Evolutionary conservation across 2,113 vertebrate genomes (phyloP).

Genomic region (Archocentrus centrarchus): DNA sequence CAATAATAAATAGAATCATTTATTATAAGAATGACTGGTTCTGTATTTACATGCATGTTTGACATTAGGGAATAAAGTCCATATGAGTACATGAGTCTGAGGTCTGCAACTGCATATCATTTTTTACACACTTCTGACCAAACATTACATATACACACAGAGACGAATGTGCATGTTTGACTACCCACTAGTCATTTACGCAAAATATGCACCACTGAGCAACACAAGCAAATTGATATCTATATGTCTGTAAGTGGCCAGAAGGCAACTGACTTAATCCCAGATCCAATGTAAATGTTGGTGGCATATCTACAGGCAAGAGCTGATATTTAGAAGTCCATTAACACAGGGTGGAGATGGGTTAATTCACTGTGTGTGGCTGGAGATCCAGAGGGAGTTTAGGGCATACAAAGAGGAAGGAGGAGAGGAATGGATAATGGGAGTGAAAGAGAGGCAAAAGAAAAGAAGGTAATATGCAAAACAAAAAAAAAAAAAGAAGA

Average conservation of each 20-base stretch:
- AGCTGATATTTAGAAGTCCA: conserved; percentile 81
- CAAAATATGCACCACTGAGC: conserved; percentile 38
- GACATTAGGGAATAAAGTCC: conserved; percentile 42
- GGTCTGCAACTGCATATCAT: conserved; percentile 5
- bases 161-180: conserved; percentile 33
- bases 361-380: conserved; percentile 76
- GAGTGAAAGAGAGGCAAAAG: background rate
- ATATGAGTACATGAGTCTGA: conserved; percentile 12
- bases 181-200: conserved; percentile 38
- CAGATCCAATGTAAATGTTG: conserved; percentile 71
- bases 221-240: conserved; percentile 65
- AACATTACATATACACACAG: conserved; percentile 15
- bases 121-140: conserved; percentile 2
- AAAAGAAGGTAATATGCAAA: conserved; percentile 22
- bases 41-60: conserved; percentile 53
- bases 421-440: conserved; percentile 31
- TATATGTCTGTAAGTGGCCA: conserved; percentile 43
- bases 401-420: conserved; percentile 38
- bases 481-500: background rate
- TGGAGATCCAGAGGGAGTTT: conserved; percentile 46
- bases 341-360: conserved; percentile 74
- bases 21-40: conserved; percentile 9
- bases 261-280: conserved; percentile 68
- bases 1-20: background rate
- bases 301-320: conserved; percentile 70